phyloP scores from a whole-genome alignment of 2,888 invertebrate species.

The Heliconius charithonia region DNA sequence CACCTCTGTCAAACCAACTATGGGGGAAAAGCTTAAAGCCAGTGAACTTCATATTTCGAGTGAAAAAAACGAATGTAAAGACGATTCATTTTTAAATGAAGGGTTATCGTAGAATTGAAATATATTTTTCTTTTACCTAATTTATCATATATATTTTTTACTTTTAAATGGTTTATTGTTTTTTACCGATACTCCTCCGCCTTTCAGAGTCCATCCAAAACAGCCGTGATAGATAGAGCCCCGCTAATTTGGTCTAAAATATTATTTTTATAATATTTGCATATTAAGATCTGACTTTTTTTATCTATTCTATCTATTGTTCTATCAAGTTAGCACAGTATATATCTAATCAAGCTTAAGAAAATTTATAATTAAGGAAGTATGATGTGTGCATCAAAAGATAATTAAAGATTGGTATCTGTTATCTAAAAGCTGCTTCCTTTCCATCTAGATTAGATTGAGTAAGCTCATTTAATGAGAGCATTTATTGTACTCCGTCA shows the following conservation, averaged over 20 bases:
- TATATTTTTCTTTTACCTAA: not conserved
- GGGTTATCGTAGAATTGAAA: not conserved
- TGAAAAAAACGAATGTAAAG: not conserved
- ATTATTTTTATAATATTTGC: too few relatives aligned
- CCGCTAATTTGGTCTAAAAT: too few relatives aligned
- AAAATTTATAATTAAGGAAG: slow-evolving; percentile 39
- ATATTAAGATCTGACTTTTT: too few relatives aligned
- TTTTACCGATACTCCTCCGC: too few relatives aligned
- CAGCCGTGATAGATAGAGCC: too few relatives aligned
- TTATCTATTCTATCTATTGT: not conserved
- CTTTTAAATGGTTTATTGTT: too few relatives aligned
- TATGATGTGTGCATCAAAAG: slow-evolving; percentile 28
- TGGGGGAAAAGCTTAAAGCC: too few relatives aligned
- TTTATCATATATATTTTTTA: too few relatives aligned
- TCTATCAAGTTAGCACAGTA: not conserved
- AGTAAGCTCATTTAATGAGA: not conserved
- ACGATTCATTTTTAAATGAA: not conserved
- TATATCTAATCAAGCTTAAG: slow-evolving; percentile 25
- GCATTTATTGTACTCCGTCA: not conserved
- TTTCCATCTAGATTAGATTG: slow-evolving; percentile 34
- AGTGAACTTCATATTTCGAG: not conserved
- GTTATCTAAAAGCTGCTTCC: slow-evolving; percentile 39
- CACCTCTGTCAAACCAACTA: too few relatives aligned
- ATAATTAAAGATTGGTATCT: slow-evolving; percentile 37
- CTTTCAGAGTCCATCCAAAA: too few relatives aligned